Evolutionary conservation across 2,888 invertebrate genomes (phyloP), one percentile per base, ranked within the genome.

Genomic region (Dolichomitus sp.): DNA sequence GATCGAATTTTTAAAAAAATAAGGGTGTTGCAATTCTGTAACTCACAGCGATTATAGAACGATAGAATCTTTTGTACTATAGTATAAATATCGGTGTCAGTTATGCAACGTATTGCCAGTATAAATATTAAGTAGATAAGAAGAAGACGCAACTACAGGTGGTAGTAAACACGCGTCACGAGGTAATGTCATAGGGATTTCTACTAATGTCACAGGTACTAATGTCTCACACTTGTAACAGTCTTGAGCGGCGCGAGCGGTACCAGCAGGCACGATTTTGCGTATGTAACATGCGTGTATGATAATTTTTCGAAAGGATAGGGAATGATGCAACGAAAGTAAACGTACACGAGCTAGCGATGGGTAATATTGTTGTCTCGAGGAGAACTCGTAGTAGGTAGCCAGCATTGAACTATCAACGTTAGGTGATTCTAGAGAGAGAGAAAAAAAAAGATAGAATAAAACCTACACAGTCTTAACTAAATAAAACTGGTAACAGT

Each of bases 61-160:
- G 59, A 57, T 69, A 54, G 40, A 66, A 75, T 33, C 27, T 72
- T 17, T 40, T 2, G 54, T n/a, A 19, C 59, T 40, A 66, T 57
- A n/a, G 27, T 45, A 57, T 48, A 42, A 48, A 69, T 75, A 79
- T 82, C 74, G 74, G 70, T 79, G 78, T 78, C 74, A 65, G 78
- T 82, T 82, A 82, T 75, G 78, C 82, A 75, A 82, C 69, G 23
- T 54, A 59, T 45, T 33, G 40, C 19, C 69, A 45, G 30, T 19
- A 61, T 75, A 75, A 80, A 75, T 65, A 65, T 69, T 61, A 17
- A 66, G 30, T 42, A 17, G 17, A 48, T 4, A 37, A 37, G 54
- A 54, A 23, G n/a, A 17, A 14, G 59, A 17, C 42, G 40, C 66
- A 70, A 63, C 48, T 17, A 57, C 80, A 66, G 52, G 42, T 45